phyloP scores from a whole-genome alignment of 2,888 invertebrate species.

The Stenurella melanura region DNA sequence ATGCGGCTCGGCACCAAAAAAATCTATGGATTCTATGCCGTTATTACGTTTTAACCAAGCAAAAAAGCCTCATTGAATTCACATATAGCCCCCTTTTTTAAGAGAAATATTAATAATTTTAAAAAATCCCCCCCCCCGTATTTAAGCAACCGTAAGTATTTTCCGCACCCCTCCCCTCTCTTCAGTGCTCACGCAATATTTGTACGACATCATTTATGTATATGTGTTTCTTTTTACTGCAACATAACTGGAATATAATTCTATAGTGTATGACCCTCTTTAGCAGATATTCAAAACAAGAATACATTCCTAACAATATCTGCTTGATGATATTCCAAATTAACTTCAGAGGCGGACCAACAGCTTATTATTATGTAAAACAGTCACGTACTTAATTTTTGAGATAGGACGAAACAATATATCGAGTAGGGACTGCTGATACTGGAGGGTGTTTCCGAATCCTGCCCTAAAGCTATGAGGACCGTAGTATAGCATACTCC shows the following conservation, averaged over 20 bases:
- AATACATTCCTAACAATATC: not conserved
- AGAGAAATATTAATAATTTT: too few species aligned
- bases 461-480: not conserved
- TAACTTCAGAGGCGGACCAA: slow-evolving; percentile 3
- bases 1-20: too few species aligned
- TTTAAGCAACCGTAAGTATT: too few species aligned
- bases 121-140: too few species aligned
- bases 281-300: not conserved
- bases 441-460: slow-evolving; percentile 1
- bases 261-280: not conserved
- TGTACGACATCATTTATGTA: too few species aligned
- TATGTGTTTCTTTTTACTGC: not conserved
- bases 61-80: too few species aligned
- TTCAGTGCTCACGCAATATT: too few species aligned
- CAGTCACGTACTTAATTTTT: not conserved
- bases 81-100: too few species aligned
- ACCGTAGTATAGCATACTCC: not conserved
- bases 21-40: too few species aligned
- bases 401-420: not conserved
- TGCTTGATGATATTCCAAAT: not conserved
- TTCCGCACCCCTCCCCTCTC: too few species aligned
- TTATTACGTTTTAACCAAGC: too few species aligned
- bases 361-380: slow-evolving; percentile 4
- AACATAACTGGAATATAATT: not conserved
- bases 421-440: not conserved